phyloP scores from a whole-genome alignment of 2,888 invertebrate species.

The Drosophila neonasuta region DNA sequence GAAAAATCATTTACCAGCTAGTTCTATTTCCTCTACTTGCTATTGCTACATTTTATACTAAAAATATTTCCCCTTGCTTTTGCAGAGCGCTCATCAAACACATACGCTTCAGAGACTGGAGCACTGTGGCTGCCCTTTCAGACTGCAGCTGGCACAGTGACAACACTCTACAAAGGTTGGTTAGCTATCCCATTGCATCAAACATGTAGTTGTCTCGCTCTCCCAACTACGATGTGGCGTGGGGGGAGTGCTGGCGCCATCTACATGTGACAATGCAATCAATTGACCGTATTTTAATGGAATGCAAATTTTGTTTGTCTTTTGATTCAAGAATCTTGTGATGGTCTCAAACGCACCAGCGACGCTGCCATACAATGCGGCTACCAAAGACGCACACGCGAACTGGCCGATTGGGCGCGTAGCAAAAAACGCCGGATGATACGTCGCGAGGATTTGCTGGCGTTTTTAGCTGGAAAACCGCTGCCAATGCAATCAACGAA shows the following conservation, averaged over 20 bases:
- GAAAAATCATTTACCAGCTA: no score
- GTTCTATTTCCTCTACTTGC: no score
- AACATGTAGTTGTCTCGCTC: not conserved
- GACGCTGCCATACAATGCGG: conserved; percentile 89
- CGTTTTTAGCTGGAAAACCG: conserved; percentile 89
- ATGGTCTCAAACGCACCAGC: conserved; percentile 86
- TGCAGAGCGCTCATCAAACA: conserved; percentile 84
- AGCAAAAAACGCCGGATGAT: conserved; percentile 88
- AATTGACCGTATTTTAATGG: no score
- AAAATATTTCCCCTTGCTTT: conserved; percentile 70
- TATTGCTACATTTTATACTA: not conserved
- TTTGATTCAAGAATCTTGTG: conserved; percentile 85
- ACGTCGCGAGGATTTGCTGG: conserved; percentile 88
- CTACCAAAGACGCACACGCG: conserved; percentile 88
- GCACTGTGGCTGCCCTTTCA: conserved; percentile 90
- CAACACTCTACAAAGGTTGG: conserved; percentile 89
- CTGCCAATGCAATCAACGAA: conserved; percentile 83
- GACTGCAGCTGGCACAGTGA: conserved; percentile 90
- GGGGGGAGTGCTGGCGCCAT: no score
- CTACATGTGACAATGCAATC: no score
- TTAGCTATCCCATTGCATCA: not conserved
- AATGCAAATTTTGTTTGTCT: not conserved
- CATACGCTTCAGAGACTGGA: conserved; percentile 83
- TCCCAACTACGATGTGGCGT: no score
- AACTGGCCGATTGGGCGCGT: conserved; percentile 89